Percentiles rank a stretch among this genome's conserved stretches.
These are phyloP conservation scores for Crypturellus undulatus DNA, from an alignment of 2,113 vertebrate genomes.

Conservation along the genomic window DNA sequence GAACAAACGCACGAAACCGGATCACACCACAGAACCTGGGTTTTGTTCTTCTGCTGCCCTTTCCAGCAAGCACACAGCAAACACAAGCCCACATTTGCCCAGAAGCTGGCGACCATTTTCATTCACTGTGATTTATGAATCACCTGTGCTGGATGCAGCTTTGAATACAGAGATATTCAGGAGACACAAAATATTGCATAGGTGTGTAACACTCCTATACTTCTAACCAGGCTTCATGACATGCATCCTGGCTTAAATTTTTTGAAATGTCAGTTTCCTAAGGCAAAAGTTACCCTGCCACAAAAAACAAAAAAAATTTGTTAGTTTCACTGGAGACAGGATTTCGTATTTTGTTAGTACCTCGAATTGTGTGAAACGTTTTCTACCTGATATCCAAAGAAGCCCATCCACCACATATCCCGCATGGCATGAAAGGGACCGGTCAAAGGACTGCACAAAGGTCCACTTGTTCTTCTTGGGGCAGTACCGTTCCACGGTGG, in stretches of 20 bases:
- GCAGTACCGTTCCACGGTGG: slow-evolving; percentile 94
- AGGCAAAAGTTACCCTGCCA: not conserved
- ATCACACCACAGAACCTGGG: not conserved
- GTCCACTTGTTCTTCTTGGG: slow-evolving; percentile 97
- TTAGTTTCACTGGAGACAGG: not conserved
- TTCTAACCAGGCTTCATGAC: not conserved
- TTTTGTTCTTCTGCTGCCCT: not conserved
- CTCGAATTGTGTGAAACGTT: slow-evolving; percentile 49
- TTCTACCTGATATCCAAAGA: slow-evolving; percentile 98
- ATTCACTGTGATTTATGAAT: not conserved
- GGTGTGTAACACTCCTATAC: not conserved
- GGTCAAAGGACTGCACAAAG: slow-evolving; percentile 94
- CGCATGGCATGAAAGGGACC: slow-evolving; percentile 95
- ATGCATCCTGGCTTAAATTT: not conserved
- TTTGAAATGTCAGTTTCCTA: not conserved
- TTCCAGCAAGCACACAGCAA: not conserved
- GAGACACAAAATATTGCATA: not conserved
- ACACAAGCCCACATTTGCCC: not conserved
- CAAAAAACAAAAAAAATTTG: not conserved
- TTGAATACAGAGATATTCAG: not conserved
- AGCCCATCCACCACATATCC: slow-evolving; percentile 94
- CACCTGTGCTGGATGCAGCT: not conserved
- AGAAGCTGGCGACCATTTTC: not conserved
- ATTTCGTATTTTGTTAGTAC: slow-evolving; percentile 35
- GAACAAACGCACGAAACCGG: not conserved